phyloP scores from a whole-genome alignment of 1,140 invertebrate species.

The Chionoecetes opilio region DNA sequence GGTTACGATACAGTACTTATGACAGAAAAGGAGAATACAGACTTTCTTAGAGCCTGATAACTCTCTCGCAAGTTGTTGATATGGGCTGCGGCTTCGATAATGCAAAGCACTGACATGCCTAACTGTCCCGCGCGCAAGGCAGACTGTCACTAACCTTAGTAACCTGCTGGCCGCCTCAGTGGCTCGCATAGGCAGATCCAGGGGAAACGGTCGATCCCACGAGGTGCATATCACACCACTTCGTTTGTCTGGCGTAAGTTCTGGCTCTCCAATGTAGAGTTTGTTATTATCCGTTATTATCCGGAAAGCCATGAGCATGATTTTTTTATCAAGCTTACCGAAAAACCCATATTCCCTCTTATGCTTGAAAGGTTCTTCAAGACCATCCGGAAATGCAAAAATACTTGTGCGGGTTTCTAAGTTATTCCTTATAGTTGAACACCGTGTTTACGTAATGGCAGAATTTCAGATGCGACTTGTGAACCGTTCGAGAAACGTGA shows the following conservation, averaged over 20 bases:
- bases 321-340: too few species aligned
- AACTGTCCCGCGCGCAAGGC: background rate
- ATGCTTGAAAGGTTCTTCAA: background rate
- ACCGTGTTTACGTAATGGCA: too few species aligned
- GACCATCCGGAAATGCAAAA: background rate
- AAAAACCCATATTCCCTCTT: too few species aligned
- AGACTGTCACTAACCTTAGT: background rate
- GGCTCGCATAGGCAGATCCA: background rate
- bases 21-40: background rate
- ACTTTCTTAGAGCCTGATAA: background rate
- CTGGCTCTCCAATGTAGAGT: background rate
- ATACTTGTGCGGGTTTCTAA: background rate
- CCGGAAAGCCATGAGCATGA: background rate
- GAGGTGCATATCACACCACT: background rate
- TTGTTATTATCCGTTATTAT: too few species aligned
- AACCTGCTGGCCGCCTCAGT: background rate
- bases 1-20: background rate
- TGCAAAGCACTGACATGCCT: background rate
- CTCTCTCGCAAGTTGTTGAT: background rate
- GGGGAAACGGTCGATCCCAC: background rate
- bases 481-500: too few species aligned
- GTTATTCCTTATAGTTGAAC: background rate
- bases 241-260: background rate
- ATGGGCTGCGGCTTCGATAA: background rate
- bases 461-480: too few species aligned